phyloP scores from a whole-genome alignment of 2,797 vertebrate genomes.

The Acanthurus leucopareius region DNA sequence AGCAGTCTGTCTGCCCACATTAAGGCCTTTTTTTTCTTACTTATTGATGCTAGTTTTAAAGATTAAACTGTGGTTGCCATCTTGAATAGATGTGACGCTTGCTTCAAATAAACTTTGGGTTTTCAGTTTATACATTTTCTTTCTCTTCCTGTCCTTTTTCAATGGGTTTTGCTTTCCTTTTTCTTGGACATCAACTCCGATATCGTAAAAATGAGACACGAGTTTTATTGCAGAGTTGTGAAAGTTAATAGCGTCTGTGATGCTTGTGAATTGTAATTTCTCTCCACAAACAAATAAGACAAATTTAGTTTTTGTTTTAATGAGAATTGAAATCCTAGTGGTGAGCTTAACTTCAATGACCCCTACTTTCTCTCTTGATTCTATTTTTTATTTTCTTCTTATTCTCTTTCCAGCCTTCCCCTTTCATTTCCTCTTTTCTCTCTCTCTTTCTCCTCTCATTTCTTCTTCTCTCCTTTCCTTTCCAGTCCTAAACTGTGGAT shows the following conservation, averaged over 20 bases:
- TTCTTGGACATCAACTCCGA: slow-evolving; percentile 62
- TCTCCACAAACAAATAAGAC: slow-evolving; percentile 70
- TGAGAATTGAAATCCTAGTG: slow-evolving; percentile 58
- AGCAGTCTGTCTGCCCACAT: slow-evolving; percentile 71
- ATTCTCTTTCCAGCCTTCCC: slow-evolving; percentile 51
- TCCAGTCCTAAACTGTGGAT: slow-evolving; percentile 57
- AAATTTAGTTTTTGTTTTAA: slow-evolving; percentile 63
- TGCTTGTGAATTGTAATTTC: slow-evolving; percentile 72
- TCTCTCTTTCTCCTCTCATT: slow-evolving; percentile 43
- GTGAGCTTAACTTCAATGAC: slow-evolving; percentile 44
- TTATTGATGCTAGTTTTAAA: slow-evolving; percentile 66
- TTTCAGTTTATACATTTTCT: slow-evolving; percentile 38
- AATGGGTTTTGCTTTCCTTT: slow-evolving; percentile 39
- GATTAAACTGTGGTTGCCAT: slow-evolving; percentile 70
- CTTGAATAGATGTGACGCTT: slow-evolving; percentile 61
- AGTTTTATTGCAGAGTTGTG: slow-evolving; percentile 75
- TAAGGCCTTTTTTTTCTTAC: slow-evolving; percentile 55
- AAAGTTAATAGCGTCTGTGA: slow-evolving; percentile 78
- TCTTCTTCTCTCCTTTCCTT: slow-evolving; percentile 45
- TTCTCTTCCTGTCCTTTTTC: slow-evolving; percentile 45
- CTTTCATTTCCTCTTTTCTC: slow-evolving; percentile 51
- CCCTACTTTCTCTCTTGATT: slow-evolving; percentile 30
- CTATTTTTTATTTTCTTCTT: slow-evolving; percentile 47
- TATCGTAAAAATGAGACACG: slow-evolving; percentile 74
- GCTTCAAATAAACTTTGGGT: slow-evolving; percentile 71